phyloP scores from a whole-genome alignment of 1,140 invertebrate species.

The Cardiocondyla obscurior region DNA sequence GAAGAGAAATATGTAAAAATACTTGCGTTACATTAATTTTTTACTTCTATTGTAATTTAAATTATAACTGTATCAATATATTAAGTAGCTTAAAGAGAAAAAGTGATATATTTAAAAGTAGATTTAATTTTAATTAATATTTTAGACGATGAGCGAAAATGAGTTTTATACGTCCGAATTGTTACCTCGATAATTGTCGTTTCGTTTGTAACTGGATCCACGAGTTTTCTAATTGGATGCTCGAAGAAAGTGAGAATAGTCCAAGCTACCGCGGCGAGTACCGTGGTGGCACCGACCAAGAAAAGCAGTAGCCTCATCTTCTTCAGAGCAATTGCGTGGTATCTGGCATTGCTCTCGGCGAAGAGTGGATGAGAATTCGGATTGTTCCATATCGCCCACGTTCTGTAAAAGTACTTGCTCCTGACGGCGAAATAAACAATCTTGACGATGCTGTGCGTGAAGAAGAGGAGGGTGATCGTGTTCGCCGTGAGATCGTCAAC shows the following conservation, averaged over 20 bases:
- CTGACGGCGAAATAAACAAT: conserved; percentile 89
- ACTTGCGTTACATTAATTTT: background rate
- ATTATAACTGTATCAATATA: too few relatives aligned
- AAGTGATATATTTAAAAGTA: background rate
- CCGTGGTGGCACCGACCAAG: conserved; percentile 86
- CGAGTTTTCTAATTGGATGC: conserved; percentile 87
- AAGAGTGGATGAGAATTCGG: conserved; percentile 92
- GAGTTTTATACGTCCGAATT: background rate
- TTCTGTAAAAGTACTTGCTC: conserved; percentile 90
- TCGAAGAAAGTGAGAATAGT: conserved; percentile 91
- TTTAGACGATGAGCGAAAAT: background rate
- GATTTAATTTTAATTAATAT: background rate
- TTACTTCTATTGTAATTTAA: too few relatives aligned
- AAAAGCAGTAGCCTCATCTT: conserved; percentile 90
- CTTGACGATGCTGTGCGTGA: conserved; percentile 91
- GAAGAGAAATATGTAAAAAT: background rate
- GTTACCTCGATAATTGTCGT: conserved; percentile 86
- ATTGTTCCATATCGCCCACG: conserved; percentile 91
- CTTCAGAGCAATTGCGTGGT: conserved; percentile 89
- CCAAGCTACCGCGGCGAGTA: conserved; percentile 87
- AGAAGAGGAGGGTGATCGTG: conserved; percentile 92
- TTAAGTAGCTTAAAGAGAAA: background rate
- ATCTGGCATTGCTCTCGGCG: conserved; percentile 91
- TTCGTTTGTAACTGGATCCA: conserved; percentile 89
- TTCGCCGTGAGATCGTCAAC: conserved; percentile 92